A percentile compares a stretch with the other conserved stretches of the same genome.
Conservation (phyloP, 64 coral and sea anemone species). For the Anthopleura sola region DNA sequence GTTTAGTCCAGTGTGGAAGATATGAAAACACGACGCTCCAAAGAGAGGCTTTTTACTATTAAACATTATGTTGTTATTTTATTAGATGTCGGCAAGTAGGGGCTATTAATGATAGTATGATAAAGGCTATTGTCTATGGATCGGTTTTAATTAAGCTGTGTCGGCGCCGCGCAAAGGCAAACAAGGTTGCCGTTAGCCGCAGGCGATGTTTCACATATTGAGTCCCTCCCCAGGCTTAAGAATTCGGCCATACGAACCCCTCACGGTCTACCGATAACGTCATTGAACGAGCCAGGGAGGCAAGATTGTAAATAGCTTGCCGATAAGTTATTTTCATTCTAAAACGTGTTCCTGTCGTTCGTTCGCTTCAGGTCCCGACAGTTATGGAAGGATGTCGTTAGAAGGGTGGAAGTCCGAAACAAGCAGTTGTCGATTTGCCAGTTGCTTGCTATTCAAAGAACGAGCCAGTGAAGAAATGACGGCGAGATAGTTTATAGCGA, state of each 20-base stretch:
- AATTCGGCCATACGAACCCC: slow-evolving; percentile 26
- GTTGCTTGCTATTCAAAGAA: neutral
- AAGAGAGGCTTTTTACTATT: neutral
- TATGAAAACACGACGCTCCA: neutral
- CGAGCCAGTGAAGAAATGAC: neutral
- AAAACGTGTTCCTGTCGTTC: neutral
- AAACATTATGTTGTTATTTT: neutral
- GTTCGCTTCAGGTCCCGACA: neutral
- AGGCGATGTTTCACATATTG: neutral
- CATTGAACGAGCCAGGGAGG: slow-evolving; percentile 2
- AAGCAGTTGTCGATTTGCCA: neutral
- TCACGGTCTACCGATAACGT: slow-evolving; percentile 13
- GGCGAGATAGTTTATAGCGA: neutral
- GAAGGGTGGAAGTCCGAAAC: neutral
- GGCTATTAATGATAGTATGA: neutral
- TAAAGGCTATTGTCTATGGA: slow-evolving; percentile 29
- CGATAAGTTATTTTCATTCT: neutral
- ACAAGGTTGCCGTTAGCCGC: slow-evolving; percentile 26
- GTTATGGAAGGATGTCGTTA: neutral
- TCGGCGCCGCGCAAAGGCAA: slow-evolving; percentile 13
- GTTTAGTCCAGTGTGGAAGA: neutral
- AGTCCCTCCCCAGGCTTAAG: slow-evolving; percentile 29
- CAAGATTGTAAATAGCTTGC: slow-evolving; percentile 19
- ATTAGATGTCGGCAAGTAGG: neutral
- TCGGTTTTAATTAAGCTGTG: slow-evolving; percentile 7